phyloP scores from a whole-genome alignment of 2,888 invertebrate species.

The Sinodicranocentrus sp. region DNA sequence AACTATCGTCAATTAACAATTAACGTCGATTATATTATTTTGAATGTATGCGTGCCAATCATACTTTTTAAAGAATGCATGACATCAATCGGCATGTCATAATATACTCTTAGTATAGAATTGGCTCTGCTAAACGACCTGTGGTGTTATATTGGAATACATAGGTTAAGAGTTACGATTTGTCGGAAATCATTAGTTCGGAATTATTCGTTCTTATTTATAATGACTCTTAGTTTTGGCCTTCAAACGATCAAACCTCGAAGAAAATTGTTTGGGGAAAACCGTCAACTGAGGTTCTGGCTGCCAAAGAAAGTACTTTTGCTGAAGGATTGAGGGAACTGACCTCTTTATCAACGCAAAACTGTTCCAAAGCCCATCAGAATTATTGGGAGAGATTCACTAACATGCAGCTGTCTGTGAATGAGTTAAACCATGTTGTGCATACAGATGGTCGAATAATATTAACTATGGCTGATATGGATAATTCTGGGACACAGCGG shows the following conservation, averaged over 20 bases:
- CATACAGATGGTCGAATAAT: not conserved
- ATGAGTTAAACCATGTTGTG: not conserved
- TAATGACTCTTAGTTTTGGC: constrained; percentile 46
- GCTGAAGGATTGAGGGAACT: constrained; percentile 24
- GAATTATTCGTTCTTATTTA: too few relatives aligned
- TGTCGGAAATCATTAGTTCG: too few relatives aligned
- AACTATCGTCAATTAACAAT: too few relatives aligned
- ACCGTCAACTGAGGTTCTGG: not conserved
- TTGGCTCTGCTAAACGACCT: too few relatives aligned
- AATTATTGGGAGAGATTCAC: not conserved
- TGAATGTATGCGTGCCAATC: not conserved
- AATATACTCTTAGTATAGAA: not conserved
- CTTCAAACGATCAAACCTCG: not conserved
- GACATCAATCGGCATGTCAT: too few relatives aligned
- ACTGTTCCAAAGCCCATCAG: too few relatives aligned
- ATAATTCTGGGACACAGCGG: not conserved
- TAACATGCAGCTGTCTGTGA: not conserved
- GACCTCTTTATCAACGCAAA: not conserved
- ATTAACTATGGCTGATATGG: not conserved
- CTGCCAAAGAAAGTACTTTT: constrained; percentile 27
- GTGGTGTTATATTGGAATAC: too few relatives aligned
- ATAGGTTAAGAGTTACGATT: too few relatives aligned
- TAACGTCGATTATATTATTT: not conserved
- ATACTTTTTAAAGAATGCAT: not conserved
- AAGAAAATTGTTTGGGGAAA: constrained; percentile 24